Base-by-base conservation (phyloP, 1,140 invertebrate genomes). In the Saccostrea glomerata region DNA sequence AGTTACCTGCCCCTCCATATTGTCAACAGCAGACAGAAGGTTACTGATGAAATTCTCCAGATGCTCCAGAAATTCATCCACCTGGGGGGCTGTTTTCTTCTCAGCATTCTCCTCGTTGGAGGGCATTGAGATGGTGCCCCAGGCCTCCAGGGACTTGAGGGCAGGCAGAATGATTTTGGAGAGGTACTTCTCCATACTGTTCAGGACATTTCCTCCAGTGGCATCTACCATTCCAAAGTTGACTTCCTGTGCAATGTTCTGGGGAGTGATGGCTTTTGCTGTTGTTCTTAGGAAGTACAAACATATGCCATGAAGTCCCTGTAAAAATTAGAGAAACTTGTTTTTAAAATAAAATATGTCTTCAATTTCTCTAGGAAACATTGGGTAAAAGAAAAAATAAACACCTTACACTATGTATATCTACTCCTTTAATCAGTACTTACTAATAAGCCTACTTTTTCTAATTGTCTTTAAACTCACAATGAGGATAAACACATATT, bases 251-350 rank as follows among this genome's bases (percentile, higher is more conserved):
- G 92, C 98, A 97, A 86, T 98, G 97, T 96, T 99, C 97, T 95
- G 98, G 97, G 2, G 97, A 97, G 92, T 98, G 93, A 95, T 98
- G 97, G 94, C 98, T 97, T 93, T 95, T 55, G 96, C 96, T 4
- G 97, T 97, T 23, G 98, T 95, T 89, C 98, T 96, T 93, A 98
- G 97, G 95, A 98, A 98, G 92, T 98, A 98, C 92, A 98, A 97
- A 91, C 97, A 98, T 25, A 98, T 96, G 55, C 98, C 98, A n/a
- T 96, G 97, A 82, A 98, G 97, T 55, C 97, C 96, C 94, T 95
- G 87, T 23, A 88, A 89, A 82, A 36, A 36, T 36, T 85, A 30
- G 7, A 84, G 13, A 25, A 20, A 73, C 23, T 73, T 73, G 13
- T 23, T 30, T 73, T 25, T 25, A 73, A 47, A 47, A 2, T 47